Evolutionary conservation across 2,113 vertebrate species (phyloP), one percentile per base, ranked within the genome.

Genomic region (Phalacrocorax pelagicus): DNA sequence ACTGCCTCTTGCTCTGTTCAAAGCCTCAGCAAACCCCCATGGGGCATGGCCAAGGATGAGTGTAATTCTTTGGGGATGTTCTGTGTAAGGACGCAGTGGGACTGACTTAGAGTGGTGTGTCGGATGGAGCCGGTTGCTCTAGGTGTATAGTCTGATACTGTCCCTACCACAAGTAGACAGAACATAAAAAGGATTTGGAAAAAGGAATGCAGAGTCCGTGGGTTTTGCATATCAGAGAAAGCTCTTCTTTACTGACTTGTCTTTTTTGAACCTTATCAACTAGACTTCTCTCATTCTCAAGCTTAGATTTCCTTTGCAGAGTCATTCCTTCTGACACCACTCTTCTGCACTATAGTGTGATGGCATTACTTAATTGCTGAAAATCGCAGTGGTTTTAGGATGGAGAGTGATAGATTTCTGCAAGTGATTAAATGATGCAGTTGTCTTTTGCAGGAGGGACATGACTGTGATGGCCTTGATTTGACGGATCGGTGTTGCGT

Each of bases 91-190:
- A n/a, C 61, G 57, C 90, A 6, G 30, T 26, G 62, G 49, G 54
- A 54, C 70, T 69, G 66, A 30, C 20, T 59, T 4, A 1, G 12
- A 67, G 7, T 5, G 12, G 15, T 1, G 0, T 49, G 21, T 34
- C 2, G 2, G 40, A 27, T 42, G 73, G 73, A 94, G 49, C 11
- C 71, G 34, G 36, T 67, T 70, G 44, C 34, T 66, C 27, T 19
- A 23, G 13, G 15, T 52, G 17, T 36, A 7, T 4, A 23, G 40
- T 65, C 36, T 71, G 54, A 46, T 24, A 20, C 16, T 52, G 30
- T 15, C 23, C 8, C 61, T 85, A 29, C 34, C 42, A 51, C 58
- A 46, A 46, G 54, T 7, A 92, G 40, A 12, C 29, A 92, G 63
- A 62, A 49, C 11, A 19, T n/a, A 40, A 72, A 40, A 67, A n/a